phyloP scores from a whole-genome alignment of 1,140 invertebrate species.

The Protaetia brevitarsis region DNA sequence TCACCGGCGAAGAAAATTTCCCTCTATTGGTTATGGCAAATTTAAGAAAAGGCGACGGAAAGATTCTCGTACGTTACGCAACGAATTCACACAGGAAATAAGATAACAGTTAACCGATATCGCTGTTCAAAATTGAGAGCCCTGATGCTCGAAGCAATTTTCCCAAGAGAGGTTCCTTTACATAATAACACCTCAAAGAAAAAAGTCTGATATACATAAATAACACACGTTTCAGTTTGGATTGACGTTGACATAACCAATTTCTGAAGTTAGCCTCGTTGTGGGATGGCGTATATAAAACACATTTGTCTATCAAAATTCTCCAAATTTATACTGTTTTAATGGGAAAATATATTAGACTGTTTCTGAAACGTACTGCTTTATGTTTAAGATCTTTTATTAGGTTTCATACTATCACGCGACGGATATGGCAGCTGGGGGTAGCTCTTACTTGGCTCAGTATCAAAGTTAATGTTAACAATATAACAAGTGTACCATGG shows the following conservation, averaged over 20 bases:
- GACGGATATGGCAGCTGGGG: too few species aligned
- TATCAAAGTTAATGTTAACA: too few species aligned
- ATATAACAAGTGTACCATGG: too few species aligned
- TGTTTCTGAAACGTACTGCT: too few species aligned
- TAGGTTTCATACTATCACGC: too few species aligned
- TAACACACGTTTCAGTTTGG: not conserved
- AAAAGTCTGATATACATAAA: not conserved
- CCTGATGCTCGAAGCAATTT: constrained; percentile 1
- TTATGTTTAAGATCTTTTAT: too few species aligned
- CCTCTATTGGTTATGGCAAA: not conserved
- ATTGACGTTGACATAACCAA: not conserved
- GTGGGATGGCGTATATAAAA: too few species aligned
- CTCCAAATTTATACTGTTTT: too few species aligned
- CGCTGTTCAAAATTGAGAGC: not conserved
- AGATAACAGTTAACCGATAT: constrained; percentile 15
- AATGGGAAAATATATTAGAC: too few species aligned
- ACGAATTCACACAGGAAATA: constrained; percentile 12
- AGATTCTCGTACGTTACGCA: not conserved
- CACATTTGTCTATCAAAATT: too few species aligned
- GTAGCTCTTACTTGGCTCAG: too few species aligned
- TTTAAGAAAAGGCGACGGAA: constrained; percentile 1
- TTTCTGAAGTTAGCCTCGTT: not conserved
- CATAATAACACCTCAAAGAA: not conserved
- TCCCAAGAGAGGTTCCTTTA: not conserved
- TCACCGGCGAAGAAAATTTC: not conserved